Conservation (phyloP, 2,113 vertebrate species). For the Actinemys pallida region DNA sequence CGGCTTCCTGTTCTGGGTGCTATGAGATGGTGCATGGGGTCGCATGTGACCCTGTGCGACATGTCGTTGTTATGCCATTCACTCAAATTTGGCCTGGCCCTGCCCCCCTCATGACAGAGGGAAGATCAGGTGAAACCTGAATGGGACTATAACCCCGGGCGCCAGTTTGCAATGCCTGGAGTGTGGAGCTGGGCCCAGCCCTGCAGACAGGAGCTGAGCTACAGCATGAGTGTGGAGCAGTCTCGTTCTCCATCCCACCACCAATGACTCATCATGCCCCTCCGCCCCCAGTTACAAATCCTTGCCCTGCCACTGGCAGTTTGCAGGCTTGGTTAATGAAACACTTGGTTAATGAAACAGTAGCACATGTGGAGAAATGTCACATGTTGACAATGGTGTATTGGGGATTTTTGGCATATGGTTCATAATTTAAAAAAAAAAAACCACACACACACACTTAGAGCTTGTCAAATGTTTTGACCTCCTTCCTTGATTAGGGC, state of each 20-base stretch:
- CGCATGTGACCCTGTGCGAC: no score
- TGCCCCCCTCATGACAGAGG: neutral
- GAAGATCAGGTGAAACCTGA: neutral
- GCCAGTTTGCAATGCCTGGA: neutral
- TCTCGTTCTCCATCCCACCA: neutral
- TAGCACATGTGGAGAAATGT: neutral
- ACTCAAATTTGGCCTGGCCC: no score
- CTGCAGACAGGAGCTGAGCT: neutral
- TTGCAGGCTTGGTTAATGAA: neutral
- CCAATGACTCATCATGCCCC: neutral
- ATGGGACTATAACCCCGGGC: neutral
- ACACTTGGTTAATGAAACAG: rapidly evolving
- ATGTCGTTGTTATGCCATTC: no score
- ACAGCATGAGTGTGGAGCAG: neutral
- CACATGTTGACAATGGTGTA: neutral
- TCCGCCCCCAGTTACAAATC: neutral
- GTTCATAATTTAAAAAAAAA: neutral
- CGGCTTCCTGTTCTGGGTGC: no score
- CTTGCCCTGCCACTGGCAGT: neutral
- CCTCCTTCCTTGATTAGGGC: neutral
- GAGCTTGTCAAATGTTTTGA: neutral
- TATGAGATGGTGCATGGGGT: no score
- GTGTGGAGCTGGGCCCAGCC: no score
- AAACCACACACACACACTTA: neutral
- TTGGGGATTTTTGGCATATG: neutral